phyloP scores from a whole-genome alignment of 2,797 vertebrate genomes.

The Sebastes diaconus region DNA sequence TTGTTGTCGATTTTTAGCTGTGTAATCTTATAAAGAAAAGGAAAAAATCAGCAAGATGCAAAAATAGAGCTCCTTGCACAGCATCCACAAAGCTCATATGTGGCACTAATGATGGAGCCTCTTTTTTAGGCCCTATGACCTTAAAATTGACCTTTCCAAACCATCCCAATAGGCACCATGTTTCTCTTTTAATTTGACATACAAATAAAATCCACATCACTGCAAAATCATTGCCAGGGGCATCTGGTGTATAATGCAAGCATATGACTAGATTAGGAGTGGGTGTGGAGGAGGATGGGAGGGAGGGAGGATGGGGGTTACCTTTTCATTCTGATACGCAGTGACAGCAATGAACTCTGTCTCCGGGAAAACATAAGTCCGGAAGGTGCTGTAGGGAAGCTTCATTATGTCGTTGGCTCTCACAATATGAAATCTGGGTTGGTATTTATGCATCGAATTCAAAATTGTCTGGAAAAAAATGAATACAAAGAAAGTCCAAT shows the following conservation, averaged over 20 bases:
- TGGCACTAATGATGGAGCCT: background rate
- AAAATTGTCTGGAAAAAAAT: conserved; percentile 88
- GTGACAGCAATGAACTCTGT: conserved; percentile 97
- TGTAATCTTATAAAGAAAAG: conserved; percentile 79
- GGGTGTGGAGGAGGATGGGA: too few relatives aligned
- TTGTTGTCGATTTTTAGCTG: conserved; percentile 99
- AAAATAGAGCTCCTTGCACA: background rate
- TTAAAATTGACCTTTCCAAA: background rate
- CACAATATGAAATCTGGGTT: conserved; percentile 95
- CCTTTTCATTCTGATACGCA: conserved; percentile 98
- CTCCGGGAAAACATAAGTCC: conserved; percentile 96
- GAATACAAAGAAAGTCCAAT: background rate
- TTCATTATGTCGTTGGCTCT: conserved; percentile 95
- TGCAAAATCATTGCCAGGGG: background rate
- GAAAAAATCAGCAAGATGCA: background rate
- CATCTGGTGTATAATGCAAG: background rate
- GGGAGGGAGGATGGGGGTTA: conserved; percentile 58
- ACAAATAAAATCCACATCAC: background rate
- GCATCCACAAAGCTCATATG: background rate
- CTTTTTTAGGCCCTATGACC: background rate
- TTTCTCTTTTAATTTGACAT: background rate
- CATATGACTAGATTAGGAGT: background rate
- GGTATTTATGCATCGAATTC: conserved; percentile 98
- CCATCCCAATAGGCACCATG: background rate
- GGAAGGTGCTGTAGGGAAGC: conserved; percentile 95